Conservation (phyloP, 2,888 invertebrate genomes). For the Gortyna flavago region DNA sequence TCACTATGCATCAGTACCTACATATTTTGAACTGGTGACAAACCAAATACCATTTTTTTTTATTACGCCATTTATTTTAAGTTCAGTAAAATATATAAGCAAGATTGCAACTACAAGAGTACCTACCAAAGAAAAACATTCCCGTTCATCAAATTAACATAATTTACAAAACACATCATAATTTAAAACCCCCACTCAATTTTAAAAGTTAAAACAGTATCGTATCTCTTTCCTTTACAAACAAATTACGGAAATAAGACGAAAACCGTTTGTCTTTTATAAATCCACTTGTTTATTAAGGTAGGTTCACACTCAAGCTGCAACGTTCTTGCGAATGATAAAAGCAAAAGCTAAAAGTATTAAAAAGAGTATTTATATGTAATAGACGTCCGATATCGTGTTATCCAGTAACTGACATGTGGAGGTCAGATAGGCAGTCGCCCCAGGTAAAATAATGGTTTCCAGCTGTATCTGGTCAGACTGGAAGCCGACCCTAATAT, state of each 20-base stretch:
- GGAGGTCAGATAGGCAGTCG: not conserved
- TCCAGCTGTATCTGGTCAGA: not conserved
- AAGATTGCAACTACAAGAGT: not conserved
- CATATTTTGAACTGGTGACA: not conserved
- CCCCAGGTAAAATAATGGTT: not conserved
- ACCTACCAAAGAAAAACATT: not conserved
- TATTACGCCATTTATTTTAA: not conserved
- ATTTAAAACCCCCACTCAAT: slow-evolving; percentile 36
- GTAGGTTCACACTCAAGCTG: not conserved
- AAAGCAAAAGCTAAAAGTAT: not conserved
- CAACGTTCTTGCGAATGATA: not conserved
- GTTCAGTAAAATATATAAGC: not conserved
- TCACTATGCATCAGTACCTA: not conserved
- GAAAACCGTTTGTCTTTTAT: slow-evolving; percentile 29
- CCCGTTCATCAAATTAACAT: slow-evolving; percentile 24
- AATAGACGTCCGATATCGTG: too few relatives aligned
- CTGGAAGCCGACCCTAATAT: too few relatives aligned
- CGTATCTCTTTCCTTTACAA: slow-evolving; percentile 38
- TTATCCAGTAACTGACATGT: too few relatives aligned
- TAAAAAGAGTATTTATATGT: not conserved
- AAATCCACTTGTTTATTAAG: slow-evolving; percentile 45
- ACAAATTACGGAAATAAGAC: slow-evolving; percentile 54
- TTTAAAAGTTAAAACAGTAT: slow-evolving; percentile 54
- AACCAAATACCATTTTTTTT: not conserved
- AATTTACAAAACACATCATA: slow-evolving; percentile 24